phyloP scores from a whole-genome alignment of 1,140 invertebrate species.

The Platorchestia sp. region DNA sequence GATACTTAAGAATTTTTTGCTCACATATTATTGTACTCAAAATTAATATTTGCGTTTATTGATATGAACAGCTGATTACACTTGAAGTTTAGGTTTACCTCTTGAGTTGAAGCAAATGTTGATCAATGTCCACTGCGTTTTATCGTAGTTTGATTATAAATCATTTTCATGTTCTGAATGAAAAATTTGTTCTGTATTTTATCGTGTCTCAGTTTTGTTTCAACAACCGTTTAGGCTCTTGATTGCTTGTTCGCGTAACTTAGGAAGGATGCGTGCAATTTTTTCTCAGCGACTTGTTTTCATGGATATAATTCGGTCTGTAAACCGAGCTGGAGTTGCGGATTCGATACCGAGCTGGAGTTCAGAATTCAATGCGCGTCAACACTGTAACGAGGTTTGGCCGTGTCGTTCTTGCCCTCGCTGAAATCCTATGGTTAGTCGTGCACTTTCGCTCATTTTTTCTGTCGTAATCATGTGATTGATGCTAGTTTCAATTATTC shows the following conservation, averaged over 20 bases:
- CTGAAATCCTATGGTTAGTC: no score
- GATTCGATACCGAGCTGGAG: neutral
- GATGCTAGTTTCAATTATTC: neutral
- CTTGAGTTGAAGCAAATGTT: neutral
- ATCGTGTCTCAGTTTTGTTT: neutral
- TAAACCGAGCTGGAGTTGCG: neutral
- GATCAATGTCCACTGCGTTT: neutral
- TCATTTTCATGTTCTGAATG: neutral
- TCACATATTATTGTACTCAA: neutral
- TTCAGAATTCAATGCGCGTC: neutral
- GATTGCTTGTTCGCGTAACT: neutral
- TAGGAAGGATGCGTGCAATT: neutral
- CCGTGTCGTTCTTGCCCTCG: neutral
- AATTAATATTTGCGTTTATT: neutral
- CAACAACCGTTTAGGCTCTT: neutral
- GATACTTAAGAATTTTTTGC: neutral
- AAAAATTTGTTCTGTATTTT: neutral
- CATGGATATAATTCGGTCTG: neutral
- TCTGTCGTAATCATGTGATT: neutral
- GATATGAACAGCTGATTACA: neutral
- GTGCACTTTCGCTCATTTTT: neutral
- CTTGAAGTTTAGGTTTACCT: neutral
- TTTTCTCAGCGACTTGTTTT: neutral
- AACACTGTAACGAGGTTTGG: neutral
- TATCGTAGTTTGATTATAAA: neutral